Base-by-base conservation (phyloP, 2,888 invertebrate genomes). In the Folsomia manolachei region DNA sequence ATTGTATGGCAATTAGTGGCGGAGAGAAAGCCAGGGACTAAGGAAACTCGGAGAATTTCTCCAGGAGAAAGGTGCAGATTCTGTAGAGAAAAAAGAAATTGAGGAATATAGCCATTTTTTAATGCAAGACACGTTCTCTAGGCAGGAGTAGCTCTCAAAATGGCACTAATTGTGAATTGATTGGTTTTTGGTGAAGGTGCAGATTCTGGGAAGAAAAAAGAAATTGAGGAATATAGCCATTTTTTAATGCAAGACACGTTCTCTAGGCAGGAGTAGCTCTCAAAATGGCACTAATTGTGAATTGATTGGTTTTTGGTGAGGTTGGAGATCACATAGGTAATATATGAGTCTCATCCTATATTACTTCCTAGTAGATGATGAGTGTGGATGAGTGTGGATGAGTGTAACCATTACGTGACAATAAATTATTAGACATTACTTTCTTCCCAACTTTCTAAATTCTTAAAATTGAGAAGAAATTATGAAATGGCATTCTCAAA, bases 141-240 rank as follows among this genome's bases (percentile, higher is more conserved):
- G 39, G 26, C 18, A 23, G 23, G 24, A 24, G 63, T 23, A 26
- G 63, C 24, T 7, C 63, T 63, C 63, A 24, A 63, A 63, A 23
- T 63, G 63, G 63, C 63, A 63, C 63, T 63, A 63, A 63, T 63
- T 63, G 63, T 24, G 24, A 63, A 63, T 9, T 63, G 63, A 63
- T 63, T 63, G 63, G 24, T 63, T 63, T 63, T 24, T 63, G 39
- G 39, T 14, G 7, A 39, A 39, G 39, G 39, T 39, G 39, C 39
- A 4, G n/a, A n/a, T n/a, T n/a, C 9, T 14, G 24, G 24, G 63
- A 63, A 24, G 63, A 24, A 24, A 26, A 26, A 25, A 4, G 2
- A n/a, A 24, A 64, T 64, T n/a, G n/a, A n/a, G n/a, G n/a, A n/a
- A n/a, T n/a, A n/a, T n/a, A n/a, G n/a, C n/a, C n/a, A n/a, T n/a